A percentile compares a stretch with the other conserved stretches of the same genome.
Evolutionary conservation across 2,797 vertebrate genomes (phyloP).

Genomic region (Perodicticus potto): DNA sequence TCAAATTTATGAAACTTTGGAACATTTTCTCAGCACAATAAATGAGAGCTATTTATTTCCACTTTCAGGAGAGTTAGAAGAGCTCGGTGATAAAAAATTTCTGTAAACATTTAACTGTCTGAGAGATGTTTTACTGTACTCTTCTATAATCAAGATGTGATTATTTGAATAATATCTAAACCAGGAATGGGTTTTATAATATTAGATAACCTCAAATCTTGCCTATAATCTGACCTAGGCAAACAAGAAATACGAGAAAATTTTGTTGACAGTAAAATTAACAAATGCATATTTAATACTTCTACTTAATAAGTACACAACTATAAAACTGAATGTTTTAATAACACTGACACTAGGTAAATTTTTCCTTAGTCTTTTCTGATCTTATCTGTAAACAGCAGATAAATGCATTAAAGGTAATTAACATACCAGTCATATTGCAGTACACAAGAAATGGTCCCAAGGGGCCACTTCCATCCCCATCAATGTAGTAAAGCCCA

Average conservation of each 20-base stretch:
- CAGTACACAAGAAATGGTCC: conserved; percentile 93
- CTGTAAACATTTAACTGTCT: not conserved
- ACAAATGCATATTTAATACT: not conserved
- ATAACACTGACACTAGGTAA: not conserved
- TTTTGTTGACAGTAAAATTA: not conserved
- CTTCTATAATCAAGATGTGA: not conserved
- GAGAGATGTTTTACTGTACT: not conserved
- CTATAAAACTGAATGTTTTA: conserved; percentile 16
- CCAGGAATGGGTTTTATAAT: not conserved
- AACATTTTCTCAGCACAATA: not conserved
- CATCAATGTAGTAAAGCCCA: conserved; percentile 93
- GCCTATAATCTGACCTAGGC: not conserved
- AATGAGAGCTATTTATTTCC: not conserved
- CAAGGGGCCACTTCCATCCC: conserved; percentile 95
- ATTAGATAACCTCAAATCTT: not conserved
- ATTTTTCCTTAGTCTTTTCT: conserved; percentile 43
- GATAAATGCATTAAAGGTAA: conserved; percentile 69
- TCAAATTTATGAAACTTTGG: not conserved
- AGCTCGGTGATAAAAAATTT: not conserved
- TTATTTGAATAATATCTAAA: not conserved
- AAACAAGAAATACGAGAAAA: not conserved
- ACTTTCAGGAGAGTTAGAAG: not conserved
- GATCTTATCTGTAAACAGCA: conserved; percentile 56
- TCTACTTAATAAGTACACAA: not conserved
- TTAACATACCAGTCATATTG: conserved; percentile 95